phyloP scores from a whole-genome alignment of 2,888 invertebrate genomes.

The Caenorhabditis panamensis region DNA sequence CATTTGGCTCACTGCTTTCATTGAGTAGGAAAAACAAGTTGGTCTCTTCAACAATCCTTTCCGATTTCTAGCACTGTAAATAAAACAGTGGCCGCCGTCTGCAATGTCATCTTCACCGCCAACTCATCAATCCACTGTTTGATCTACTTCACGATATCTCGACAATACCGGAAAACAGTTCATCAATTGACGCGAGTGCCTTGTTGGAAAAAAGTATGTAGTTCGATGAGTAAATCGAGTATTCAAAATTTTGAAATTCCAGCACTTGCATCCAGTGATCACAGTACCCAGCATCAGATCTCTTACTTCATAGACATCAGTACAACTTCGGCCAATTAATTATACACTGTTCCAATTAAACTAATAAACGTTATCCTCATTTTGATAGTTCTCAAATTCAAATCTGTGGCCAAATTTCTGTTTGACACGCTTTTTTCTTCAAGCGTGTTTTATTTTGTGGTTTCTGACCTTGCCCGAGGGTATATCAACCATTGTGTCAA shows the following conservation, averaged over 20 bases:
- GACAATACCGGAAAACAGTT: slow-evolving; percentile 19
- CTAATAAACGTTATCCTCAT: too few species aligned
- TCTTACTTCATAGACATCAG: too few species aligned
- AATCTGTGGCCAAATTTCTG: not conserved
- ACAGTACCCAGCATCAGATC: too few species aligned
- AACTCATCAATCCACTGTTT: slow-evolving; percentile 34
- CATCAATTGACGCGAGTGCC: not conserved
- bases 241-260: too few species aligned
- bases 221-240: too few species aligned
- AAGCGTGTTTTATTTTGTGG: not conserved
- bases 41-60: not conserved
- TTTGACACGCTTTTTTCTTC: not conserved
- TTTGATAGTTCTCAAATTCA: too few species aligned
- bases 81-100: slow-evolving; percentile 8
- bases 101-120: slow-evolving; percentile 19
- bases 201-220: too few species aligned
- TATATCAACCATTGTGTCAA: not conserved
- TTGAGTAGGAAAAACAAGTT: too few species aligned
- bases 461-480: not conserved
- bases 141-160: slow-evolving; percentile 39
- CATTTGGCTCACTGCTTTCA: not conserved
- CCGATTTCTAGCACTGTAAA: slow-evolving; percentile 15
- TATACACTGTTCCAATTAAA: too few species aligned
- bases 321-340: too few species aligned
- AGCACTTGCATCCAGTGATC: too few species aligned